phyloP scores from a whole-genome alignment of 2,888 invertebrate genomes.

The Chymomyza amoena region DNA sequence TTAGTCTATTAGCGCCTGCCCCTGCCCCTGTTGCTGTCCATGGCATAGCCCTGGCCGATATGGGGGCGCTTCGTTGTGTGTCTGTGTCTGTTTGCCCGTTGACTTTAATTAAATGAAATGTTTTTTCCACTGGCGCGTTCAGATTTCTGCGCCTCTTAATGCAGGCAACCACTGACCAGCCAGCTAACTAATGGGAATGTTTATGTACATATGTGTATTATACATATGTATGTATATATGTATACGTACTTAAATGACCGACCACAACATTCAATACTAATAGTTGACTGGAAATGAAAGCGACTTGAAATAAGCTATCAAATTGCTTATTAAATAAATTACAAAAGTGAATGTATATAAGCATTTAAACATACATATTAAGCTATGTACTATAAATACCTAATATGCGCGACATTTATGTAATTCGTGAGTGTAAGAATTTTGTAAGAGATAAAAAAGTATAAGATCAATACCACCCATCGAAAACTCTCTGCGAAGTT shows the following conservation, averaged over 20 bases:
- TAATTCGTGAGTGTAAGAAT: background rate
- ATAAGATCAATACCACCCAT: no score
- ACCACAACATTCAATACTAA: background rate
- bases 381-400: background rate
- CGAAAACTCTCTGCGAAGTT: no score
- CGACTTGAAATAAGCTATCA: background rate
- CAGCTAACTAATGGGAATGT: background rate
- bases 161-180: conserved; percentile 32
- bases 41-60: conserved; percentile 2
- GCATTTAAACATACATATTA: background rate
- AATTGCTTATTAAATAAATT: background rate
- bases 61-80: conserved; percentile 50
- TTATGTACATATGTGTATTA: background rate
- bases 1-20: background rate
- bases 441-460: background rate
- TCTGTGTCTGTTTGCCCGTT: conserved; percentile 37
- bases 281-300: background rate
- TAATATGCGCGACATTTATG: background rate
- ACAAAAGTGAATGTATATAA: background rate
- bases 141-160: conserved; percentile 44
- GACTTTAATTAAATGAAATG: conserved; percentile 65
- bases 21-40: background rate
- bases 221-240: background rate
- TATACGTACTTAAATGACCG: background rate
- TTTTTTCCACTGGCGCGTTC: conserved; percentile 43